Evolutionary conservation across 2,113 vertebrate species (phyloP).

Genomic region (Nerophis ophidion): DNA sequence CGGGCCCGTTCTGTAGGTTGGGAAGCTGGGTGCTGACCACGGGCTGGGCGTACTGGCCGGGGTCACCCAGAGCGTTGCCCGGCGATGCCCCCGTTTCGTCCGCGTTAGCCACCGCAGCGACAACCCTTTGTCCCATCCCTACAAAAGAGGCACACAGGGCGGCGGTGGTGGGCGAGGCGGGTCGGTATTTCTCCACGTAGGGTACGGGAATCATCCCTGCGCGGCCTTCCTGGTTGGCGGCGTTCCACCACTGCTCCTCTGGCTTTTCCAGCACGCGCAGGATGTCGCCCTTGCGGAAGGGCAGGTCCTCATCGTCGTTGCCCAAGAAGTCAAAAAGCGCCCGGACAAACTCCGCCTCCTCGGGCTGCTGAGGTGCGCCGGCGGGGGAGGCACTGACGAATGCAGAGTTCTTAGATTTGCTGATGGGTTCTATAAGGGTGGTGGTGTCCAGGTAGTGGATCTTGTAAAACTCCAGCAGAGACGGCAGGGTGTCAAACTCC

Average conservation of each 20-base stretch:
- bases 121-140: slow-evolving; percentile 27
- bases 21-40: slow-evolving; percentile 84
- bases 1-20: slow-evolving; percentile 96
- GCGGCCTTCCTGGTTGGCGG: slow-evolving; percentile 87
- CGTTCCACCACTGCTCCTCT: slow-evolving; percentile 99
- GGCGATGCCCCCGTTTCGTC: slow-evolving; percentile 73
- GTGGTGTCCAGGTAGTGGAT: slow-evolving; percentile 99
- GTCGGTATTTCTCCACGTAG: slow-evolving; percentile 95
- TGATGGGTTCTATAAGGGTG: slow-evolving; percentile 92
- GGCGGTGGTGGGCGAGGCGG: slow-evolving; percentile 76
- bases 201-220: slow-evolving; percentile 97
- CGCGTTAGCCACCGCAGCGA: slow-evolving; percentile 66
- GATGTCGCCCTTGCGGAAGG: slow-evolving; percentile 93
- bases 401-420: slow-evolving; percentile 77
- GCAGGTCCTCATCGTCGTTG: slow-evolving; percentile 96
- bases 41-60: slow-evolving; percentile 95
- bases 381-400: slow-evolving; percentile 33
- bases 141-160: slow-evolving; percentile 6
- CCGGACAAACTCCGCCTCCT: slow-evolving; percentile 87
- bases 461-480: slow-evolving; percentile 98
- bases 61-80: slow-evolving; percentile 81
- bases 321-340: slow-evolving; percentile 97
- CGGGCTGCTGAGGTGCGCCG: slow-evolving; percentile 72
- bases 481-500: slow-evolving; percentile 91
- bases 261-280: slow-evolving; percentile 92